Conservation (phyloP, 2,888 invertebrate genomes). For the Acleris emargana region DNA sequence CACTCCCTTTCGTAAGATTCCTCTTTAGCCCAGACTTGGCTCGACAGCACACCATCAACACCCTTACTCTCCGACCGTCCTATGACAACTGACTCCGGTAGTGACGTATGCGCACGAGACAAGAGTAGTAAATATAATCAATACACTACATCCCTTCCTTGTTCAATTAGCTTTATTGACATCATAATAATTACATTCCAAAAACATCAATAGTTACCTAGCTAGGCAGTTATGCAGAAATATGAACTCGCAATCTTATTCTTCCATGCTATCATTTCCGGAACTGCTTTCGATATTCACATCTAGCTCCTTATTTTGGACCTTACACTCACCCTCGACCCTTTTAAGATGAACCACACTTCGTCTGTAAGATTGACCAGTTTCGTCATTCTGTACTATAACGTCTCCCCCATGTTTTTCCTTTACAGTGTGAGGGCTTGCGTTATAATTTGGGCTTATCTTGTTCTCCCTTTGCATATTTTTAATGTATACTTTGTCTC, state of each 20-base stretch:
- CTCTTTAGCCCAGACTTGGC: too few species aligned
- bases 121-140: neutral
- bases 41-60: too few species aligned
- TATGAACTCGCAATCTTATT: too few species aligned
- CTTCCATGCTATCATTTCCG: too few species aligned
- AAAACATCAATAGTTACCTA: too few species aligned
- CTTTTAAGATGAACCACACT: slow-evolving; percentile 11
- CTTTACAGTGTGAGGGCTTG: neutral
- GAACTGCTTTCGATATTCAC: too few species aligned
- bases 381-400: slow-evolving; percentile 1
- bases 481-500: slow-evolving; percentile 8
- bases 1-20: too few species aligned
- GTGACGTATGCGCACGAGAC: neutral
- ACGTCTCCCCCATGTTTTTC: neutral
- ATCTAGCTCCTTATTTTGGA: too few species aligned
- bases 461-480: slow-evolving; percentile 6
- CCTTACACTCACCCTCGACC: too few species aligned
- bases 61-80: too few species aligned
- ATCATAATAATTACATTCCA: too few species aligned
- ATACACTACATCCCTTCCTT: slow-evolving; percentile 2
- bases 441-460: neutral
- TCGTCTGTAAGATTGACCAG: neutral
- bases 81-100: neutral
- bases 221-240: too few species aligned
- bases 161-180: neutral